phyloP scores from a whole-genome alignment of 1,140 invertebrate species.

The Drosophila leontia region DNA sequence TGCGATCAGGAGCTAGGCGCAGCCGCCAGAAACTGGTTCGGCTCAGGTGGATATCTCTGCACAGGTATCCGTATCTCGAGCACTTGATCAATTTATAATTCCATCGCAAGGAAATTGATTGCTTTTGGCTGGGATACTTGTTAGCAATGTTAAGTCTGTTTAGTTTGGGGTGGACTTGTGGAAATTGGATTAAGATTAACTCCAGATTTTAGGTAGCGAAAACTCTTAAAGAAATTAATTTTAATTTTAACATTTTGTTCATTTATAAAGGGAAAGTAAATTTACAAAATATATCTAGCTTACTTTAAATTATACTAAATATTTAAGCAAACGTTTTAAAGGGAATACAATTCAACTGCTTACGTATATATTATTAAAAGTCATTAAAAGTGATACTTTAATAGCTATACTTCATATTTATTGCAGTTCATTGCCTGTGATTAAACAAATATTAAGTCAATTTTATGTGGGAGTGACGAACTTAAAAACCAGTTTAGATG shows the following conservation, averaged over 20 bases:
- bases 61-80: constrained; percentile 21
- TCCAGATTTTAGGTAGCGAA: background rate
- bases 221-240: background rate
- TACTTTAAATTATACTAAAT: background rate
- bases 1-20: constrained; percentile 4
- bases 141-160: constrained; percentile 3
- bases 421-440: background rate
- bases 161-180: constrained; percentile 14
- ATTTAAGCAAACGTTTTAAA: background rate
- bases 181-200: background rate
- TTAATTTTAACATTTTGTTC: background rate
- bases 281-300: too few relatives aligned
- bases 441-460: background rate
- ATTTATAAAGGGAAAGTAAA: background rate
- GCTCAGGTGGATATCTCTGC: constrained; percentile 8
- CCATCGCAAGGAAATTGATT: constrained; percentile 59
- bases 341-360: background rate
- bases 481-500: background rate
- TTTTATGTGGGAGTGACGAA: constrained; percentile 18
- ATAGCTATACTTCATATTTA: background rate
- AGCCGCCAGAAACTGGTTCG: constrained; percentile 36
- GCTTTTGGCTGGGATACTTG: constrained; percentile 49
- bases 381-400: background rate
- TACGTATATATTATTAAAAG: background rate
- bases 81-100: constrained; percentile 48